Conservation (phyloP, 1,140 invertebrate genomes). For the Idris sp. region DNA sequence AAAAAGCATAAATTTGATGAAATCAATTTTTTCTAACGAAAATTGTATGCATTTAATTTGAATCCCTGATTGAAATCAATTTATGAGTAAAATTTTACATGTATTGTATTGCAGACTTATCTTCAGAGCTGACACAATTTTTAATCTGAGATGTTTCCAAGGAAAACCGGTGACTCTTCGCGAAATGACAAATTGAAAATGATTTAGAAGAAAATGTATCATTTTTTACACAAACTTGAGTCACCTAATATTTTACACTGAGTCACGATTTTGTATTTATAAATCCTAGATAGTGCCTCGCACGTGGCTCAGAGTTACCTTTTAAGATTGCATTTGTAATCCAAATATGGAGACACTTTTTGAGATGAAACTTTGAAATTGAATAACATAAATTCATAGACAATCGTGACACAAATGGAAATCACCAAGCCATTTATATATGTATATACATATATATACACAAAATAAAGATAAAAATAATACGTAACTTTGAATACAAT, state of each 20-base stretch:
- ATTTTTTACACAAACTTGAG: constrained; percentile 38
- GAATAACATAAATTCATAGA: constrained; percentile 17
- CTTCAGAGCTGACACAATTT: too few relatives aligned
- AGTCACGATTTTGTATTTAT: constrained; percentile 59
- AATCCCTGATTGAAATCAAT: too few relatives aligned
- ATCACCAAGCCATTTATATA: constrained; percentile 38
- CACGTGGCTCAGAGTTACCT: constrained; percentile 21
- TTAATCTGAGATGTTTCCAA: too few relatives aligned
- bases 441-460: too few relatives aligned
- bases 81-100: too few relatives aligned
- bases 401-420: constrained; percentile 34
- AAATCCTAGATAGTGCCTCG: constrained; percentile 38
- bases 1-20: too few relatives aligned
- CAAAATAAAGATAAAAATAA: constrained; percentile 40
- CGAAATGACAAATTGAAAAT: too few relatives aligned
- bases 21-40: too few relatives aligned
- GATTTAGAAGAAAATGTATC: too few relatives aligned
- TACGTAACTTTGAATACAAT: neutral
- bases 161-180: constrained; percentile 12
- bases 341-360: constrained; percentile 45
- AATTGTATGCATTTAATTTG: too few relatives aligned
- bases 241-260: constrained; percentile 53
- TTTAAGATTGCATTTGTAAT: constrained; percentile 36
- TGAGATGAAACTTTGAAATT: constrained; percentile 14
- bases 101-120: too few relatives aligned